A percentile compares a stretch with the other conserved stretches of the same genome.
Conservation (phyloP, 2,888 invertebrate genomes). For the Cheilosia scutellata region DNA sequence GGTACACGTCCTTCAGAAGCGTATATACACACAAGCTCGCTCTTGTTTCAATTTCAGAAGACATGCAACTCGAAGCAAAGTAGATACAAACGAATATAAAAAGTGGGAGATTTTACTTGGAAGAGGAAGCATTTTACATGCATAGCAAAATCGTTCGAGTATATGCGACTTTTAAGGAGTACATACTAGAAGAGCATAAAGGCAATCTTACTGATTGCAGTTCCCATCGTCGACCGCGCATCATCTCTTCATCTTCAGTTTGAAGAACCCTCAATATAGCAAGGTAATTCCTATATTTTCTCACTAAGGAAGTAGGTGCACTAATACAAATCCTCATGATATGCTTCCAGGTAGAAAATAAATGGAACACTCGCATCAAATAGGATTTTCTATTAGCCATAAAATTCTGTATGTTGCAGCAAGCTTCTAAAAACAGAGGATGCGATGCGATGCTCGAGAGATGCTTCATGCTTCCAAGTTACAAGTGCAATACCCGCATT, state of each 20-base stretch:
- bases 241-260: constrained; percentile 62
- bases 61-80: constrained; percentile 49
- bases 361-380: constrained; percentile 50
- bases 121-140: constrained; percentile 47
- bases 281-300: constrained; percentile 25
- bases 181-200: constrained; percentile 48
- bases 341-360: constrained; percentile 63
- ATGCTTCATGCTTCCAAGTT: constrained; percentile 50
- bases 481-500: constrained; percentile 49
- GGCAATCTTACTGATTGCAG: constrained; percentile 70
- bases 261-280: background rate
- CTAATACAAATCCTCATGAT: constrained; percentile 55
- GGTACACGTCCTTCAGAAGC: constrained; percentile 58
- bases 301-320: constrained; percentile 60
- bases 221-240: constrained; percentile 59
- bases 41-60: constrained; percentile 61
- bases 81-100: constrained; percentile 26
- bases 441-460: constrained; percentile 42
- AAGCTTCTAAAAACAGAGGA: constrained; percentile 27
- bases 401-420: constrained; percentile 47
- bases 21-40: constrained; percentile 35
- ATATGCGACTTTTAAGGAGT: constrained; percentile 22
- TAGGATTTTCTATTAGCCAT: constrained; percentile 64
- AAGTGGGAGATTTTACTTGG: constrained; percentile 44
- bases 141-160: constrained; percentile 40